Evolutionary conservation across 1,140 invertebrate species (phyloP), one percentile per base, ranked within the genome.

Genomic region (Leguminivora glycinivorella): DNA sequence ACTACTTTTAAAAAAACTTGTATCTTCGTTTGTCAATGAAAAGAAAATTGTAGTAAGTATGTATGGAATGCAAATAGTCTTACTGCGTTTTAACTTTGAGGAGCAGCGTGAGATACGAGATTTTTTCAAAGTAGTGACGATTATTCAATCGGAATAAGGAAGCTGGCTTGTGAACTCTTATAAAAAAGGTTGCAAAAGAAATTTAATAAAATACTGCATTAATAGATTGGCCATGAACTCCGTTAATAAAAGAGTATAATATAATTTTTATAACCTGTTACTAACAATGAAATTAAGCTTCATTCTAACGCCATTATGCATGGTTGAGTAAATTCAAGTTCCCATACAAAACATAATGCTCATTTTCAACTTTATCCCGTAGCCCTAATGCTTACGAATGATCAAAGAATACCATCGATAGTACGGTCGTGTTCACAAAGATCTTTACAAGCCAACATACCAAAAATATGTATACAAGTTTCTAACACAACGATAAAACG

Each of bases 251-350:
- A 9, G 17, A 9, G 9, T 10, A 22, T 22, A 29, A 29, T 58
- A 29, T 56, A 24, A 25, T 22, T 9, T 25, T 58, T 25, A 58
- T 14, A 63, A 63, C 29, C 26, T 19, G 58, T 17, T 63, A 29
- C 58, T 31, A 63, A 63, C 58, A 63, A 63, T 63, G 26, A 63
- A 63, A 63, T 29, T 63, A 63, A 63, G 26, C 17, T 63, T 29
- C 25, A 63, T 29, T 63, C 58, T 63, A 34, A 34, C 25, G 25
- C 26, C 17, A 29, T 63, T 63, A 63, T 63, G 29, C 17, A 63
- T 3, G 58, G 26, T 17, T 63, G 29, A 63, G 58, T 63, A 52
- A 52, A 17, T 26, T 29, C n/a, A 52, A 25, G 58, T 63, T 63
- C 47, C 19, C 47, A 52, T 52, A 22, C 47, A 52, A 52, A 52